These are phyloP conservation scores for Amphipoea lucens DNA, from an alignment of 2,888 invertebrate genomes.

Conservation along the genomic window DNA sequence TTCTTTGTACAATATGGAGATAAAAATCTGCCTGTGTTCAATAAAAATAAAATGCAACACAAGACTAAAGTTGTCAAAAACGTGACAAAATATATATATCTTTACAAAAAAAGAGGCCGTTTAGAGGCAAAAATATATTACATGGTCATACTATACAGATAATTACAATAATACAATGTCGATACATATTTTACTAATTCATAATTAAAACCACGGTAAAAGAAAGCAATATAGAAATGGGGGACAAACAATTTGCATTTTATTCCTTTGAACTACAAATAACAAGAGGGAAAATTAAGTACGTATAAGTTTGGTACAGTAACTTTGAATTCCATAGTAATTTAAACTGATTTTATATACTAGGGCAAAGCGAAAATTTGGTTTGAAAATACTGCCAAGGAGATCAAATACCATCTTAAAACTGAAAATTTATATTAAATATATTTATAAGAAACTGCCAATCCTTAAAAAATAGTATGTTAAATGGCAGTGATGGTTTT, in stretches of 20 bases:
- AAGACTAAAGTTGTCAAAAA: constrained; percentile 79
- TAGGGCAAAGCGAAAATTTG: constrained; percentile 36
- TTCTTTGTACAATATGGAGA: constrained; percentile 85
- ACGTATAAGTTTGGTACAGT: constrained; percentile 46
- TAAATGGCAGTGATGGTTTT: constrained; percentile 62
- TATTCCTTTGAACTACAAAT: constrained; percentile 66
- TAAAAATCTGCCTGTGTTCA: constrained; percentile 84
- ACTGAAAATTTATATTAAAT: constrained; percentile 41
- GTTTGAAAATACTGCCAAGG: constrained; percentile 60
- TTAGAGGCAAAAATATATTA: constrained; percentile 64
- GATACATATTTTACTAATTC: constrained; percentile 49
- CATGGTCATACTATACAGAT: constrained; percentile 70
- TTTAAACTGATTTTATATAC: constrained; percentile 40
- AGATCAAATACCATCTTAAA: constrained; percentile 54
- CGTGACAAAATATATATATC: constrained; percentile 76
- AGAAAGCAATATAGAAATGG: constrained; percentile 12
- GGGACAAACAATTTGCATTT: constrained; percentile 66
- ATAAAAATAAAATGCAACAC: constrained; percentile 88
- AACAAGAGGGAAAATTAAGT: constrained; percentile 60
- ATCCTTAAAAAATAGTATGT: constrained; percentile 62
- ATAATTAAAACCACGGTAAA: constrained; percentile 50
- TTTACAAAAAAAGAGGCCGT: constrained; percentile 73
- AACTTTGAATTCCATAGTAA: constrained; percentile 43
- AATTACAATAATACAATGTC: constrained; percentile 67
- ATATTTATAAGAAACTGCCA: constrained; percentile 55